A percentile compares a stretch with the other conserved stretches of the same genome.
phyloP scores from a whole-genome alignment of 1,140 invertebrate genomes.

The Gryon sp. region DNA sequence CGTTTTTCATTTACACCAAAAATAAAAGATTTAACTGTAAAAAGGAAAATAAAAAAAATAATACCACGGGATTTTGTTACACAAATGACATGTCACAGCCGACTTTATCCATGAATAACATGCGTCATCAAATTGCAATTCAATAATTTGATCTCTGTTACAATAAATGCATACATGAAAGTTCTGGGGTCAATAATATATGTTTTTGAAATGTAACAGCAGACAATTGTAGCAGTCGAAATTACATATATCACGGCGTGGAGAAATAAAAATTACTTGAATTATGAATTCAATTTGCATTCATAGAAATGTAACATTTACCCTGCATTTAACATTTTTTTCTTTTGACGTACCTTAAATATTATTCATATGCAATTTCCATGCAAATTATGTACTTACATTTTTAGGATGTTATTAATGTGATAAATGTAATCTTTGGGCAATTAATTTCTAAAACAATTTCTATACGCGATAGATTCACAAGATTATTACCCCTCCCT shows the following conservation, averaged over 20 bases:
- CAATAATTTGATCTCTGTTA: slow-evolving; percentile 39
- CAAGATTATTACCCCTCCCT: slow-evolving; percentile 35
- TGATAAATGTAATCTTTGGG: slow-evolving; percentile 51
- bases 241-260: slow-evolving; percentile 16
- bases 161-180: slow-evolving; percentile 1
- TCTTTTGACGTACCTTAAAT: slow-evolving; percentile 47
- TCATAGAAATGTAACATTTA: slow-evolving; percentile 45
- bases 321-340: slow-evolving; percentile 36
- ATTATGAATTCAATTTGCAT: slow-evolving; percentile 48
- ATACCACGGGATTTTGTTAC: slow-evolving; percentile 7
- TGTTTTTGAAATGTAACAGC: slow-evolving; percentile 23
- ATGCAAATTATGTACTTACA: slow-evolving; percentile 50
- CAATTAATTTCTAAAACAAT: slow-evolving; percentile 46
- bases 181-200: neutral
- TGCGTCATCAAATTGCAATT: slow-evolving; percentile 36
- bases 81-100: slow-evolving; percentile 38
- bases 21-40: slow-evolving; percentile 11
- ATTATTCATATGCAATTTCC: slow-evolving; percentile 55
- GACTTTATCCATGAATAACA: slow-evolving; percentile 24
- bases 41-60: slow-evolving; percentile 19
- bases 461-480: slow-evolving; percentile 22
- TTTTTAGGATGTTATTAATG: slow-evolving; percentile 56
- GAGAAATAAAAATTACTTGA: slow-evolving; percentile 52
- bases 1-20: neutral
- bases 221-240: slow-evolving; percentile 23